Evolutionary conservation across 2,113 vertebrate genomes (phyloP), one percentile per base, ranked within the genome.

Genomic region (Forbesichthys agassizii): DNA sequence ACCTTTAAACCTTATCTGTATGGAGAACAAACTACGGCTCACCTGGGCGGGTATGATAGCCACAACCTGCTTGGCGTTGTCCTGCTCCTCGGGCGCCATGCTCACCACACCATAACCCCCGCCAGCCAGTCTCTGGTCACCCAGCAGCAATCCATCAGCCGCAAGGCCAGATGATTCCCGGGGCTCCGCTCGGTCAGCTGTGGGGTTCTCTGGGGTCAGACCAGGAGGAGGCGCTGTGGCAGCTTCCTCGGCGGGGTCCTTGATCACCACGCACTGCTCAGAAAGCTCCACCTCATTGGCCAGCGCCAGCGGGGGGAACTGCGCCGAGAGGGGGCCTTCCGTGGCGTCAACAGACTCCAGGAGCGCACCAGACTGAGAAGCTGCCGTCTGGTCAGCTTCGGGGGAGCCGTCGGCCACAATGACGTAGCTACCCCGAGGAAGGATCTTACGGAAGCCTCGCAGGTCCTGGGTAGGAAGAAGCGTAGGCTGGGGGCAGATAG

Each of bases 371-470:
- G 95, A 54, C 0, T 92, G 89, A 72, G 92, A 88, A 9, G 54
- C 64, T 69, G 74, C 92, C 18, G 79, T 83, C 60, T 93, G 94
- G 42, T 94, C 93, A 59, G 93, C 92, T 0, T 92, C 89, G 5
- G 93, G 74, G 63, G 88, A 88, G 60, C 85, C 81, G 89, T 96
- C 96, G 16, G 96, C 93, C 68, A 98, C 89, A 65, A 99, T 89
- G 42, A 97, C 92, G 4, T 96, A 98, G 80, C 93, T 95, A 0
- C 95, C 94, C 84, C 97, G 95, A 51, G 98, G 98, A 9, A 97
- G 95, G 82, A 99, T 99, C 92, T 95, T 98, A 47, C 97, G 95
- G 85, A 98, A 99, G 64, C 98, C 98, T 70, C 97, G 96, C 74
- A 98, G 89, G 74, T 98, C 95, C 63, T 95, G 92, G 36, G 90